These are phyloP conservation scores for Platanista minor DNA, from an alignment of 2,113 vertebrate species.

Conservation along the genomic window DNA sequence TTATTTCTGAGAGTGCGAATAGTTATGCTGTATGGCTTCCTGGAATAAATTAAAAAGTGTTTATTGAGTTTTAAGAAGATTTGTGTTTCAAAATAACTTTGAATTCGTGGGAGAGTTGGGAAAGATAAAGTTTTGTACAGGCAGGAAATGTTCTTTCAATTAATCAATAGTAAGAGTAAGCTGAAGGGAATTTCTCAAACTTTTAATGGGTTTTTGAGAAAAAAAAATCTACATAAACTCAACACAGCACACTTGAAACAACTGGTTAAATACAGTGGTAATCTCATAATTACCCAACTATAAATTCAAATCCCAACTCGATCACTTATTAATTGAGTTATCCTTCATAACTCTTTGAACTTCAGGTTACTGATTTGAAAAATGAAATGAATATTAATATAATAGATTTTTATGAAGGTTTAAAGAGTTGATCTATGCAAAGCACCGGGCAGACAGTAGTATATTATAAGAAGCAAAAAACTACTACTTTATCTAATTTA, in stretches of 20 bases:
- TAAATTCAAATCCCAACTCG: background rate
- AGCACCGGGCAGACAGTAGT: background rate
- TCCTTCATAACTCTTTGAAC: background rate
- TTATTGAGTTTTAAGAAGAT: constrained; percentile 55
- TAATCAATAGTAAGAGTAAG: background rate
- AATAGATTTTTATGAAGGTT: background rate
- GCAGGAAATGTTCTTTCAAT: background rate
- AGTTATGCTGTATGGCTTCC: constrained; percentile 7
- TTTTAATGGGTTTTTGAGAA: background rate
- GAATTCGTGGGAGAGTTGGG: constrained; percentile 7
- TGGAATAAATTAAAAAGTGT: constrained; percentile 38
- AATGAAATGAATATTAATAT: background rate
- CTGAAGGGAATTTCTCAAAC: background rate
- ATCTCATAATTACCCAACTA: background rate
- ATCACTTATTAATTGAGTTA: background rate
- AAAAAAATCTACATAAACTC: background rate
- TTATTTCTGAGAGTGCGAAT: constrained; percentile 46
- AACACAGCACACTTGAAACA: background rate
- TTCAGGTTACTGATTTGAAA: background rate
- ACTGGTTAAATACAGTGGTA: background rate
- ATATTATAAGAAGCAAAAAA: background rate
- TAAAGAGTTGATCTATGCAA: background rate
- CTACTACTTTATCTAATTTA: background rate
- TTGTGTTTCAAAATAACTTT: constrained; percentile 38
- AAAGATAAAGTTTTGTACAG: background rate